phyloP scores from a whole-genome alignment of 2,113 vertebrate species.

The Dolichallabes microphthalmus region DNA sequence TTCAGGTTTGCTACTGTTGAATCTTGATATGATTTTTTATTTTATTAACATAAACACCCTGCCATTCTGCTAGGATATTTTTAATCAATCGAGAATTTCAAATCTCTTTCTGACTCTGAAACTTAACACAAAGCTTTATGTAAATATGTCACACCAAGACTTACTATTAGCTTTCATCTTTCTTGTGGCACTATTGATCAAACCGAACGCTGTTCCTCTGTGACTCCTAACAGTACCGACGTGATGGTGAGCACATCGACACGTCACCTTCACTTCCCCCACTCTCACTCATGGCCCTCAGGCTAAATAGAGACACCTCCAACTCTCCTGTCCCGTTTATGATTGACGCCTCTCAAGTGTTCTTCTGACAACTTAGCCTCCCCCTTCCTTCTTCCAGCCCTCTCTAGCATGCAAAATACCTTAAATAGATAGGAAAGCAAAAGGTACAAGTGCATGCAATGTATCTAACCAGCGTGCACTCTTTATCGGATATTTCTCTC shows the following conservation, averaged over 20 bases:
- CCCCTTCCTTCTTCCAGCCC: conserved; percentile 12
- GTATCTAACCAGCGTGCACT: conserved; percentile 35
- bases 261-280: conserved; percentile 50
- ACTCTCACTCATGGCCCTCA: conserved; percentile 50
- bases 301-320: conserved; percentile 53
- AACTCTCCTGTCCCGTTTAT: conserved; percentile 37
- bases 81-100: not conserved
- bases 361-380: conserved; percentile 46
- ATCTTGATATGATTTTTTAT: not conserved
- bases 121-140: conserved; percentile 17
- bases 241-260: conserved; percentile 53
- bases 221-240: conserved; percentile 57
- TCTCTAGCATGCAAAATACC: conserved; percentile 46
- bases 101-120: conserved; percentile 5
- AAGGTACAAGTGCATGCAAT: conserved; percentile 15
- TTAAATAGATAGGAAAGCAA: conserved; percentile 32
- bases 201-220: conserved; percentile 41
- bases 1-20: not conserved
- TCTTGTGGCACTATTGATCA: conserved; percentile 35
- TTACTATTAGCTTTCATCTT: conserved; percentile 39
- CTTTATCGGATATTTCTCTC: conserved; percentile 39
- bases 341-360: conserved; percentile 54
- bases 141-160: conserved; percentile 7
- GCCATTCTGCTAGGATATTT: not conserved
- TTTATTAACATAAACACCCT: not conserved